Conservation (phyloP, 2,797 vertebrate species). For the Rallus crepitans region DNA sequence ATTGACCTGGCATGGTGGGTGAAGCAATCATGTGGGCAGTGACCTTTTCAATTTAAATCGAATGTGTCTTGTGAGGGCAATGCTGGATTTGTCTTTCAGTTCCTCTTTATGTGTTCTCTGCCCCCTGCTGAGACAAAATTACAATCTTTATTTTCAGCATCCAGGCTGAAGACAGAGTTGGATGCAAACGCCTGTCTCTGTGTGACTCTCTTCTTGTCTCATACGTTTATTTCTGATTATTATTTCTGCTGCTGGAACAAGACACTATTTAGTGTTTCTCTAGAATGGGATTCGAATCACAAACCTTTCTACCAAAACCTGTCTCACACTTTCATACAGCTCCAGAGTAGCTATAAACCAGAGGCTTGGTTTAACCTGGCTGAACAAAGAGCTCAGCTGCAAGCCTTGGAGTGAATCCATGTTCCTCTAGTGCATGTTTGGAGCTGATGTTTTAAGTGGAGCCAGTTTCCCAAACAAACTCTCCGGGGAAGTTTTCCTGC, state of each 20-base stretch:
- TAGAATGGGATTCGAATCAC: neutral
- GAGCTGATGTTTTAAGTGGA: neutral
- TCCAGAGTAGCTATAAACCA: neutral
- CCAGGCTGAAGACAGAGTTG: neutral
- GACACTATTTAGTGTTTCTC: neutral
- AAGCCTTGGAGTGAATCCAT: neutral
- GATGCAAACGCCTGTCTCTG: accelerated
- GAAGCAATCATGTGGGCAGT: neutral
- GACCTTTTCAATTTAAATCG: slow-evolving; percentile 47
- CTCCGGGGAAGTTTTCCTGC: neutral
- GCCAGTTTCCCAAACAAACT: neutral
- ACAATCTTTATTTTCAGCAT: neutral
- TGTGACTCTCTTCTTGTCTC: neutral
- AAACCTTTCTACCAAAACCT: too few relatives aligned
- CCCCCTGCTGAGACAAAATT: slow-evolving; percentile 6
- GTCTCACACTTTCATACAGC: neutral
- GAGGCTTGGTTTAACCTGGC: neutral
- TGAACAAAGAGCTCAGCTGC: neutral
- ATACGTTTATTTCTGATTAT: neutral
- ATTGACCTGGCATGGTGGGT: neutral
- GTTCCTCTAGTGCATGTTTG: neutral
- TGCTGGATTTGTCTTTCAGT: neutral
- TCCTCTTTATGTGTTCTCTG: neutral
- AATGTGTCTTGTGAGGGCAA: neutral
- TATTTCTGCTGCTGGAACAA: neutral